Base-by-base conservation (phyloP, 2,113 vertebrate species). In the Siphamia tubifer region DNA sequence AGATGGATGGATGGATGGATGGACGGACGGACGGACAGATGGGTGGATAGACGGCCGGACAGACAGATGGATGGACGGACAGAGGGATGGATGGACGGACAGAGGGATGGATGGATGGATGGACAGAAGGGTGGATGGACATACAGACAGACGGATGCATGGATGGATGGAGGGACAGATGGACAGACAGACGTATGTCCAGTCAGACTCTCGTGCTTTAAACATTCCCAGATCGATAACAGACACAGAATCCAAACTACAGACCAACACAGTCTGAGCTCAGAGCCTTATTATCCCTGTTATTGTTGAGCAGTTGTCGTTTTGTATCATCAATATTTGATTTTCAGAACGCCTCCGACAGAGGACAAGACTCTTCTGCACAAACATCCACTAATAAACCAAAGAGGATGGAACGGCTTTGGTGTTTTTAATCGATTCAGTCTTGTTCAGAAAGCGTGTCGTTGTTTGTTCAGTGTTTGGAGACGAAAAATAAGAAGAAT, bases 311-410 rank as follows among this genome's bases (percentile, higher is more conserved):
- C 16, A 36, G 32, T 34, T 44, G 12, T 45, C 53, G 39, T 65
- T 73, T 73, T 73, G 34, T 44, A 28, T 74, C 60, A 54, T 77
- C 15, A 68, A 73, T 76, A 38, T 57, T 68, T 76, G 17, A 72
- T 28, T 16, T 4, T 39, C 6, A 28, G 30, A 40, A 60, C 16
- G n/a, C 40, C 56, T 32, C 12, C 31, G 17, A 34, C 20, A 38
- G 24, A 45, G 32, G 2, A 16, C 16, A 47, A 53, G 25, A 6
- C 27, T 13, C 32, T 7, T 5, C 38, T 31, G 3, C 48, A 42
- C 4, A 48, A 68, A 64, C 11, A 11, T 2, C 21, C 1, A 2
- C 35, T 27, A 65, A 69, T 12, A 62, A 67, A 57, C n/a, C 27
- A 31, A 44, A 56, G 48, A 40, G 20, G 36, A 39, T 13, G 16